Evolutionary conservation across 2,113 vertebrate species (phyloP), one percentile per base, ranked within the genome.

Genomic region (Dromaius novaehollandiae): DNA sequence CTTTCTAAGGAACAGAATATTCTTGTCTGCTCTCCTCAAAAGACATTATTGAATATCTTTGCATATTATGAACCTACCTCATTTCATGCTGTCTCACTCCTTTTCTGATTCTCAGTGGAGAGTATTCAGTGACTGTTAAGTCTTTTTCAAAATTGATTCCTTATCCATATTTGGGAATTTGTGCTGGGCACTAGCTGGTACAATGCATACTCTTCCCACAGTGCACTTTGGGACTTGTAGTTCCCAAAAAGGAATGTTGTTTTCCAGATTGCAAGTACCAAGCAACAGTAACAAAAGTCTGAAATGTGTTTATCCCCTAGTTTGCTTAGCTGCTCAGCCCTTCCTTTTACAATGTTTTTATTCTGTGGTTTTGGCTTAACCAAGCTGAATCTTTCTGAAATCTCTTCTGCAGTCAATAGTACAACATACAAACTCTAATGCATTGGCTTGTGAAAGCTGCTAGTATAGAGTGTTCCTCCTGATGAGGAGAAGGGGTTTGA

Each of bases 121-220:
- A 96, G 84, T 40, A 90, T 79, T 95, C 73, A 74, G 86, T 34
- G 69, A 48, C 92, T 4, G n/a, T 15, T 63, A 81, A 81, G 66
- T 65, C 94, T 97, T 70, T 96, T 97, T 94, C 96, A 97, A 97
- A 97, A 89, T 86, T 93, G 92, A 97, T 96, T 97, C 86, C 89
- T 96, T 95, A 91, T 97, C 98, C 98, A 98, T 98, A 98, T 98
- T 98, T 98, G 98, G 98, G 96, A 96, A 98, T 98, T 92, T 97
- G 93, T 96, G 95, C 91, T 86, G 93, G 95, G 96, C 89, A 97
- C 66, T 83, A 32, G 96, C 96, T 97, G 93, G 96, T 95, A 95
- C 38, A 1, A 94, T 44, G 77, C 78, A 82, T 5, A 63, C 46
- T 95, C 89, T 94, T 95, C 82, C 83, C 95, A 93, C 86, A 96